Base-by-base conservation (phyloP, 2,888 invertebrate species). In the Agapetus fuscipes region DNA sequence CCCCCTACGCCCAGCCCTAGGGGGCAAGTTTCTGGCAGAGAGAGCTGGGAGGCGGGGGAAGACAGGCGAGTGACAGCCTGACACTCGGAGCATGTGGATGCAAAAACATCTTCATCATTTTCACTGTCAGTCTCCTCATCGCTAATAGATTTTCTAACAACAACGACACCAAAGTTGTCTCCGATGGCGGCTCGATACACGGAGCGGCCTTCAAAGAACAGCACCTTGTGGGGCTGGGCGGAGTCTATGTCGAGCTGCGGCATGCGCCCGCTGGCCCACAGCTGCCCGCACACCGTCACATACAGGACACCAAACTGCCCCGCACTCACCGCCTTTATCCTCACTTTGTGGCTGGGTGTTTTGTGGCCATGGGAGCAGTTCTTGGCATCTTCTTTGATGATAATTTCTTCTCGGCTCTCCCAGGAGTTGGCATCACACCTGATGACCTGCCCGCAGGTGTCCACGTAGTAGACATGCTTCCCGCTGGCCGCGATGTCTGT, bases 131-230 rank as follows among this genome's bases (percentile, higher is more conserved):
- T 75, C 50, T 79, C 78, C 24, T 61, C 61, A 37, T 65, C 59
- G 54, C 69, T 71, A 9, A 70, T 71, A 57, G 71, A 69, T 56
- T 78, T 80, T 46, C 76, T 71, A n/a, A 76, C 75, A 52, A 83
- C 72, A 33, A 78, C 78, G 53, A 81, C 80, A 55, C 80, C 87
- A 70, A 80, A 89, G 54, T 83, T 78, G 41, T 72, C 71, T 4
- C 90, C 90, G 39, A 87, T 80, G 6, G 76, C 76, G 30, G 85
- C 72, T 55, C 78, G 76, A 34, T 79, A 71, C 14, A 87, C 74
- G 43, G 72, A 72, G 50, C 80, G 65, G 5, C 78, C 78, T 52
- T 79, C 76, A 51, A 83, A 81, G 60, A 80, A 81, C 45, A 65
- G 67, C 32, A 83, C 74, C 59, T 73, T 77, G 48, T 72, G 76